Percentiles rank a stretch among this genome's conserved stretches.
Conservation (phyloP, 2,797 vertebrate species). For the Atherinosoma microstoma region DNA sequence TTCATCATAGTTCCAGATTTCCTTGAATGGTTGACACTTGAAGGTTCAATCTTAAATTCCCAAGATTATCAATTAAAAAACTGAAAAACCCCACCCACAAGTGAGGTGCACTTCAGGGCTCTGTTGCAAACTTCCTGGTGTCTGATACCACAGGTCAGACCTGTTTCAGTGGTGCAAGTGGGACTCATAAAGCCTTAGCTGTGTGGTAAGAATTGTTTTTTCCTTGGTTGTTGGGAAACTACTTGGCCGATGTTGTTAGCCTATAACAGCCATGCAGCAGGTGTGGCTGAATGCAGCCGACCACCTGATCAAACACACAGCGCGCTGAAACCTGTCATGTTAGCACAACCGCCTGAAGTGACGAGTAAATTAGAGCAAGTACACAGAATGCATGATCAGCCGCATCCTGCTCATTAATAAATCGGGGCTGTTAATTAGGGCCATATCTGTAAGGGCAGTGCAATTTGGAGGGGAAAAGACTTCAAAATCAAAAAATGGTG, state of each 20-base stretch:
- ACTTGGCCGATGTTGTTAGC: background rate
- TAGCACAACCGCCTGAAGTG: conserved; percentile 12
- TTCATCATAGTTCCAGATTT: too few species aligned
- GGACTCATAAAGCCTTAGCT: background rate
- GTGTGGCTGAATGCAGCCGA: background rate
- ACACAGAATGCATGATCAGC: conserved; percentile 40
- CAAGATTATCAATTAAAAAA: too few species aligned
- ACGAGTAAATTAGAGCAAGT: conserved; percentile 27
- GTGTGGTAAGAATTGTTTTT: background rate
- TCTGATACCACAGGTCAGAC: background rate
- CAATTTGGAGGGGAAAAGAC: conserved; percentile 16
- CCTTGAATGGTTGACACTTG: too few species aligned
- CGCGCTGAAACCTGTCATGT: background rate
- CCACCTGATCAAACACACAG: background rate
- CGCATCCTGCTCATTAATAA: conserved; percentile 33
- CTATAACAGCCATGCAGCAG: background rate
- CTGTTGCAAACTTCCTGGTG: too few species aligned
- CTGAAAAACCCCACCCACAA: too few species aligned
- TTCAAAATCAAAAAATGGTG: too few species aligned
- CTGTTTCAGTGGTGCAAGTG: background rate
- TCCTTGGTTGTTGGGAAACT: background rate
- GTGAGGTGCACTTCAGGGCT: too few species aligned
- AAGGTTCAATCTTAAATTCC: too few species aligned
- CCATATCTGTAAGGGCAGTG: background rate
- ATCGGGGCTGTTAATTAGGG: conserved; percentile 37